Percentiles rank a stretch among this genome's conserved stretches.
Conservation (phyloP, 2,888 invertebrate genomes). For the Parelbella ahira region DNA sequence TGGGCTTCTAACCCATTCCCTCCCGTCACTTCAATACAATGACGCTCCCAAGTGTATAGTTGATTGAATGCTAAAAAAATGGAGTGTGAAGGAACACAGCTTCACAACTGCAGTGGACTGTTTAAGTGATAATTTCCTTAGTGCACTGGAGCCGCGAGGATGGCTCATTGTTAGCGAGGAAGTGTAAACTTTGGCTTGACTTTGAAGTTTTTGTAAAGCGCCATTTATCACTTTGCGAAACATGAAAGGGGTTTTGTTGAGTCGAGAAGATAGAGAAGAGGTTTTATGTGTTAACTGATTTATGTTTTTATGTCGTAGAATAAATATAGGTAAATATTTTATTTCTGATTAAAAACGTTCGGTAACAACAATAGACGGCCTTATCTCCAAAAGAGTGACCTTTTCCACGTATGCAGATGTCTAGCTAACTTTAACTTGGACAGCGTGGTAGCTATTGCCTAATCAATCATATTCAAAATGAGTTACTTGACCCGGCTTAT, state of each 20-base stretch:
- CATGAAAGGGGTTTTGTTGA: slow-evolving; percentile 13
- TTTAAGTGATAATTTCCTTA: slow-evolving; percentile 30
- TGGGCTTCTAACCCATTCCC: slow-evolving; percentile 30
- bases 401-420: no score
- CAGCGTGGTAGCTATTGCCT: no score
- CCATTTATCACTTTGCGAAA: slow-evolving; percentile 12
- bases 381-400: no score
- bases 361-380: no score
- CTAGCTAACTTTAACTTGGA: no score
- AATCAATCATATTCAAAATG: no score
- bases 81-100: slow-evolving; percentile 23
- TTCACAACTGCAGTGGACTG: slow-evolving; percentile 22
- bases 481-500: no score
- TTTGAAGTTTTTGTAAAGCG: slow-evolving; percentile 17
- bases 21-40: slow-evolving; percentile 22
- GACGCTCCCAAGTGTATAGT: slow-evolving; percentile 22
- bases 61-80: slow-evolving; percentile 26
- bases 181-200: slow-evolving; percentile 20
- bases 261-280: slow-evolving; percentile 1
- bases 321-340: no score
- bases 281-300: background rate
- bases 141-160: slow-evolving; percentile 12
- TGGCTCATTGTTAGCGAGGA: slow-evolving; percentile 15
- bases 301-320: no score
- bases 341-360: no score